Base-by-base conservation (phyloP, 2,113 vertebrate genomes). In the Melanostigma gelatinosum region DNA sequence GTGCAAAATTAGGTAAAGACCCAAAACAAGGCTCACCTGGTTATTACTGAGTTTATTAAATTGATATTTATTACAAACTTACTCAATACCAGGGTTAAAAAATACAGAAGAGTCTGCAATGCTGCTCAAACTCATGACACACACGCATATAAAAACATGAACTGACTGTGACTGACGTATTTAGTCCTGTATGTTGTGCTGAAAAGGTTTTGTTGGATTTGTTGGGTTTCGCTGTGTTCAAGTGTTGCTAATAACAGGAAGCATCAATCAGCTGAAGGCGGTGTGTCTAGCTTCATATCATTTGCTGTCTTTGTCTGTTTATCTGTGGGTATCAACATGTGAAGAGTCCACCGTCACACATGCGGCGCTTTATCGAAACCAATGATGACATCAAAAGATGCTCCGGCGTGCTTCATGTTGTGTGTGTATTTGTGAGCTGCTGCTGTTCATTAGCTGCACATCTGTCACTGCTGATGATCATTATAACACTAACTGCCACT, bases 381-480 rank as follows among this genome's bases (percentile, higher is more conserved):
- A 8, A 4, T 24, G 48, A 61, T 54, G 79, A 75, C 62, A 81
- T 58, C 18, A 74, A 77, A 67, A 22, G 44, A 40, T 50, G 55
- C 73, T 46, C 32, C 48, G 1, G 32, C 27, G 9, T 36, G 46
- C 15, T n/a, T 1, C 62, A 8, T 20, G 38, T 18, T 75, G 13
- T 68, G 4, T 68, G 10, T 74, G 29, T 55, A 20, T 81, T 13
- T 62, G 40, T 24, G 22, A 57, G 64, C 65, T 46, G 15, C 63
- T 16, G 68, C 81, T 36, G 75, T 72, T 87, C 82, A 75, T 83
- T 83, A 83, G 74, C 84, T 50, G 68, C 55, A 80, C 77, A 57
- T 85, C 63, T 88, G 88, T 86, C 72, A 71, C 40, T 52, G 67
- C 82, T 68, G 79, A 72, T 86, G 52, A 79, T 83, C 61, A 84